Evolutionary conservation across 2,797 vertebrate genomes (phyloP).

Genomic region (Monodelphis domestica): DNA sequence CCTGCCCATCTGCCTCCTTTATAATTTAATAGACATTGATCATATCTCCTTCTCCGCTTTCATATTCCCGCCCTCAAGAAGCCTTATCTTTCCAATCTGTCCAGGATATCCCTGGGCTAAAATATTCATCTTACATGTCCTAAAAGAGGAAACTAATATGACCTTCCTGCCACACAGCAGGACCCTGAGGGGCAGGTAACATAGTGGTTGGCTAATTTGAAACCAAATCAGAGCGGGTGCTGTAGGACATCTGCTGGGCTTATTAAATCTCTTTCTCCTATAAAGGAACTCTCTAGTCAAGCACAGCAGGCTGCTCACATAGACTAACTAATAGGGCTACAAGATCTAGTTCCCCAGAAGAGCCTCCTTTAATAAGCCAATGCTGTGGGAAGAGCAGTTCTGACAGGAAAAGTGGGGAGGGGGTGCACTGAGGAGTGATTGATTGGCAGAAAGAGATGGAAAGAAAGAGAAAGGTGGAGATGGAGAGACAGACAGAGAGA

Average conservation of each 20-base stretch:
- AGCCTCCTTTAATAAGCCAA: slow-evolving; percentile 30
- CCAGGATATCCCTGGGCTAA: neutral
- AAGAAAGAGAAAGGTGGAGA: neutral
- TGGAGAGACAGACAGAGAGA: neutral
- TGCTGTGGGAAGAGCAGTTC: neutral
- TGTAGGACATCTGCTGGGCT: slow-evolving; percentile 24
- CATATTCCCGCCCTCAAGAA: neutral
- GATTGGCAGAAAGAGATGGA: neutral
- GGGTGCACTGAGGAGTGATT: too few relatives aligned
- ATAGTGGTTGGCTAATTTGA: neutral
- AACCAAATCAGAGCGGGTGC: neutral
- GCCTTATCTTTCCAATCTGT: slow-evolving; percentile 1
- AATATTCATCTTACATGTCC: neutral
- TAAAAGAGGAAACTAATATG: neutral
- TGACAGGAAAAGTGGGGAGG: neutral
- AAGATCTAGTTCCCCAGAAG: slow-evolving; percentile 55
- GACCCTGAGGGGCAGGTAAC: neutral
- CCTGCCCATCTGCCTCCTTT: neutral
- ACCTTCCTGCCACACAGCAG: neutral
- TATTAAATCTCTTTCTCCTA: neutral
- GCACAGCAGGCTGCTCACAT: slow-evolving; percentile 47
- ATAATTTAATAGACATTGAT: neutral
- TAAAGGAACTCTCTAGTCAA: slow-evolving; percentile 26
- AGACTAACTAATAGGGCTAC: slow-evolving; percentile 50
- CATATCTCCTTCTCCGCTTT: neutral